Evolutionary conservation across 2,888 invertebrate genomes (phyloP).

Genomic region (Adelognathus sp.): DNA sequence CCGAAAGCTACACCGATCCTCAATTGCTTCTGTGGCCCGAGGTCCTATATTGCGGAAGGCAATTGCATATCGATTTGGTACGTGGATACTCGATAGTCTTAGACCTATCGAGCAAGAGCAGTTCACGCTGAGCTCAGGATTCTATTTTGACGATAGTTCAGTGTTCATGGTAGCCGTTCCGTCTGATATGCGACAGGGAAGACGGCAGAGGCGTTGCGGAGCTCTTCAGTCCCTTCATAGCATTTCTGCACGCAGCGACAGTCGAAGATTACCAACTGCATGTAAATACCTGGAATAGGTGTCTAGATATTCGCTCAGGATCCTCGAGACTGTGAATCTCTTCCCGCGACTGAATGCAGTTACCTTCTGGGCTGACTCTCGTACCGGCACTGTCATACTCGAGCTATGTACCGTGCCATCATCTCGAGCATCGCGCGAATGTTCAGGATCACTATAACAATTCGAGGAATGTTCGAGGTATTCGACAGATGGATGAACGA

Average conservation of each 20-base stretch:
- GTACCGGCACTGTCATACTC: background rate
- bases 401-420: background rate
- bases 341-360: no score
- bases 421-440: background rate
- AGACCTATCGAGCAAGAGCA: conserved; percentile 47
- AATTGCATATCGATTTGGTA: conserved; percentile 65
- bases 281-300: conserved; percentile 32
- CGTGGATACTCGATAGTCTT: conserved; percentile 43
- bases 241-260: background rate
- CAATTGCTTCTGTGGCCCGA: conserved; percentile 37
- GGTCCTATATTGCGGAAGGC: conserved; percentile 60
- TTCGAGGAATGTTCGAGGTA: no score
- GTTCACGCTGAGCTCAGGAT: conserved; percentile 20
- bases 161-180: background rate
- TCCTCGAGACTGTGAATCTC: no score
- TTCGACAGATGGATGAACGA: background rate
- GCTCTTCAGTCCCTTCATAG: conserved; percentile 1
- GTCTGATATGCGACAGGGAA: background rate
- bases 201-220: background rate
- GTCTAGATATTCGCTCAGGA: conserved; percentile 33
- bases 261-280: background rate
- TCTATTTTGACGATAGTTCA: conserved; percentile 22
- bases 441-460: no score
- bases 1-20: conserved; percentile 33
- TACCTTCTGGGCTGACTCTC: no score